Conservation (phyloP, 2,888 invertebrate genomes). For the Andricus curvator region DNA sequence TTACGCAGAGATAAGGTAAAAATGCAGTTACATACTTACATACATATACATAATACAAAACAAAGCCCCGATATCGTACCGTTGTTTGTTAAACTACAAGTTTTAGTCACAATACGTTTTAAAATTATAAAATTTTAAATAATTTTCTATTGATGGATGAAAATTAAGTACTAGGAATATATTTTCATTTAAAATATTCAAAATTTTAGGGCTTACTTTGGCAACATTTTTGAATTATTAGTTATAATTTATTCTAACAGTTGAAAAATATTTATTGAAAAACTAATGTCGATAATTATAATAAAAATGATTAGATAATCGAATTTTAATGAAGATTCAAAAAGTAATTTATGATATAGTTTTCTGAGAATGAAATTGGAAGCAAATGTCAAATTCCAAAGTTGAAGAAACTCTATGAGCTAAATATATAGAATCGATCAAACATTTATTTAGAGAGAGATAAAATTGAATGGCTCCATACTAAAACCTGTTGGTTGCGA, state of each 20-base stretch:
- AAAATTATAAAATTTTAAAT: not conserved
- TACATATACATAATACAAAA: not conserved
- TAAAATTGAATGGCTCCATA: not conserved
- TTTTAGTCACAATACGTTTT: not conserved
- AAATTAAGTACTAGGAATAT: no score
- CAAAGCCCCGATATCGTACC: not conserved
- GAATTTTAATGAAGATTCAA: not conserved
- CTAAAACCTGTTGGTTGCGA: not conserved
- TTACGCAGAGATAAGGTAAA: slow-evolving; percentile 2
- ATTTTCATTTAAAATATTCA: no score
- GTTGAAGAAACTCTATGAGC: not conserved
- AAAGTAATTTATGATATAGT: not conserved
- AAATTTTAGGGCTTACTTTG: not conserved
- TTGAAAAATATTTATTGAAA: not conserved
- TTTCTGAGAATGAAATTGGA: not conserved
- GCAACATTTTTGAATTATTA: not conserved
- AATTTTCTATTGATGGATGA: no score
- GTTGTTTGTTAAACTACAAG: not conserved
- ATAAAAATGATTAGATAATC: not conserved
- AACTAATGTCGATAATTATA: no score
- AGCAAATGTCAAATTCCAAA: not conserved
- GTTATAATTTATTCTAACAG: not conserved
- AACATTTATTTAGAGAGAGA: not conserved
- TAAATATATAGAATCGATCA: slow-evolving; percentile 7
- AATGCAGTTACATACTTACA: slow-evolving; percentile 2